Evolutionary conservation across 2,888 invertebrate species (phyloP).

Genomic region (Watsonalla binaria): DNA sequence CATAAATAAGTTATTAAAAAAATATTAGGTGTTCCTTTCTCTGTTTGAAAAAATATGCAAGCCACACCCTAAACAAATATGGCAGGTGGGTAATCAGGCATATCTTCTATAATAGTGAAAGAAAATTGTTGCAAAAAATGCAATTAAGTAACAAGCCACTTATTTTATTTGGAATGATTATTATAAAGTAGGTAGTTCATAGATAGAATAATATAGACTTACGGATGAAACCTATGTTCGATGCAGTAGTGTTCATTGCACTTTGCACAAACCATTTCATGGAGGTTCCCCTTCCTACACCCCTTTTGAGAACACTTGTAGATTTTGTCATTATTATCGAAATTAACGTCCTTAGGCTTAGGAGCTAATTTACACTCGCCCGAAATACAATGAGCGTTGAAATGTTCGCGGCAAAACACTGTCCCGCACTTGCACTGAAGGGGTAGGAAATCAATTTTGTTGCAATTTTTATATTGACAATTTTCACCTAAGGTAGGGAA

Average conservation of each 20-base stretch:
- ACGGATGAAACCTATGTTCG: conserved; percentile 80
- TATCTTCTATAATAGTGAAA: neutral
- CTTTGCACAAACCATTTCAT: conserved; percentile 81
- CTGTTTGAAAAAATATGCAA: neutral
- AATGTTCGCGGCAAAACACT: conserved; percentile 84
- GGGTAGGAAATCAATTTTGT: conserved; percentile 85
- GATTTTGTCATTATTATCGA: conserved; percentile 58
- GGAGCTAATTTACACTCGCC: conserved; percentile 71
- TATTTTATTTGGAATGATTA: no score
- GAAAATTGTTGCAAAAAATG: neutral
- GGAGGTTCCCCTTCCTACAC: conserved; percentile 80
- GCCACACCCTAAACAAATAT: no score
- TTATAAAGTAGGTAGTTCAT: no score
- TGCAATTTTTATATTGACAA: conserved; percentile 80
- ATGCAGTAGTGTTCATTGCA: conserved; percentile 85
- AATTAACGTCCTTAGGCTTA: conserved; percentile 55
- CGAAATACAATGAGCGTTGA: conserved; percentile 72
- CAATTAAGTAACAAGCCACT: neutral
- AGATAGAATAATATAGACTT: conserved; percentile 32
- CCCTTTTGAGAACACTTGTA: conserved; percentile 76
- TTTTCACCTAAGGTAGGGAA: conserved; percentile 84
- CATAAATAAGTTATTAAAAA: neutral
- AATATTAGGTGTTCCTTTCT: neutral
- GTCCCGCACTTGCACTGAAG: conserved; percentile 81
- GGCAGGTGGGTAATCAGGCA: neutral